Evolutionary conservation across 2,113 vertebrate species (phyloP).

Genomic region (Dicaeum eximium): DNA sequence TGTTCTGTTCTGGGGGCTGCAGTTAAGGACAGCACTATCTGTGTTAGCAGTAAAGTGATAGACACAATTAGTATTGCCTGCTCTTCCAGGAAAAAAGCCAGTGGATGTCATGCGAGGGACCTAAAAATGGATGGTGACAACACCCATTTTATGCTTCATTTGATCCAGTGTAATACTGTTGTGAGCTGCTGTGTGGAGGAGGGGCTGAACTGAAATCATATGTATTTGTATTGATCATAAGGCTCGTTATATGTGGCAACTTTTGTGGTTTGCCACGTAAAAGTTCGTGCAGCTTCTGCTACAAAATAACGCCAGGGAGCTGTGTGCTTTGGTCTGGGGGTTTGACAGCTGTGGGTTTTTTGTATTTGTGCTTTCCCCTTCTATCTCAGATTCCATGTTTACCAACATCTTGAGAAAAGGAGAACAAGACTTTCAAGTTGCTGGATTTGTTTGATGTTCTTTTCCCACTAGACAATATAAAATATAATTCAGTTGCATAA

Average conservation of each 20-base stretch:
- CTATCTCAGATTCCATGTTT: neutral
- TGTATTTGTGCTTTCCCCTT: neutral
- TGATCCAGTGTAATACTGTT: neutral
- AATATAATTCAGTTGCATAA: neutral
- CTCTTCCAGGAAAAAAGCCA: slow-evolving; percentile 27
- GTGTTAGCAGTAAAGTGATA: neutral
- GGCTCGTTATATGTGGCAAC: neutral
- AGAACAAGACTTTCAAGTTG: neutral
- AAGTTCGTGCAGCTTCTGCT: neutral
- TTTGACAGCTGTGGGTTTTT: neutral
- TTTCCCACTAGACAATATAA: neutral
- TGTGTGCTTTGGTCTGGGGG: neutral
- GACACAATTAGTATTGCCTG: neutral
- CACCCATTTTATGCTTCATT: neutral
- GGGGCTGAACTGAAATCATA: neutral
- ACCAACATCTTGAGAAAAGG: neutral
- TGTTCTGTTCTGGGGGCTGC: neutral
- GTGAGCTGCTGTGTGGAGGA: neutral
- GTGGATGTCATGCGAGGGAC: neutral
- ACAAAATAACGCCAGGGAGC: neutral
- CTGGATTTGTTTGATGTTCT: neutral
- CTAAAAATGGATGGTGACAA: neutral
- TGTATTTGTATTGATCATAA: neutral
- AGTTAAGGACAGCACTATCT: neutral
- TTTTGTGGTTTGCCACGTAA: neutral